phyloP scores from a whole-genome alignment of 1,140 invertebrate species.

The Micrasema longulum region DNA sequence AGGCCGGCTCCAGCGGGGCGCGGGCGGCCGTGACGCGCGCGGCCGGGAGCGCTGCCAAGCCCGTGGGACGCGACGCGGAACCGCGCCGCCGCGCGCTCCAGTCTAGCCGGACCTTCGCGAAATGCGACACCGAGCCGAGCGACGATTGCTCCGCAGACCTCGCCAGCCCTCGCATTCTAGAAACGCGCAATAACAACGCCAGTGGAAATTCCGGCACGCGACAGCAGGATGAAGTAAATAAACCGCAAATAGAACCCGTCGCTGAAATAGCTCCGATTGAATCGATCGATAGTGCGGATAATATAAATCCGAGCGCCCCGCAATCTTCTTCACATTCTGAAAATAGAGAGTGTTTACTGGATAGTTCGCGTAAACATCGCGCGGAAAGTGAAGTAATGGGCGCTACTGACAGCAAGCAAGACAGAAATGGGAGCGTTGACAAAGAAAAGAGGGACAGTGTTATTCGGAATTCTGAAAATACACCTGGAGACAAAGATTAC shows the following conservation, averaged over 20 bases:
- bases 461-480: slow-evolving; percentile 26
- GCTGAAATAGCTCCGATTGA: neutral
- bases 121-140: slow-evolving; percentile 44
- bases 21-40: slow-evolving; percentile 23
- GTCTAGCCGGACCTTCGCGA: slow-evolving; percentile 33
- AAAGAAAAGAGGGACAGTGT: slow-evolving; percentile 16
- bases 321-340: neutral
- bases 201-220: neutral
- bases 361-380: neutral
- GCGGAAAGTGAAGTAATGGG: slow-evolving; percentile 34
- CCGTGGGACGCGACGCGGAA: slow-evolving; percentile 39
- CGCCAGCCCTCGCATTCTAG: neutral
- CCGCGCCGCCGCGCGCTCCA: slow-evolving; percentile 31
- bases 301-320: neutral
- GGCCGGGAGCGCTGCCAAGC: slow-evolving; percentile 42
- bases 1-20: neutral
- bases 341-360: slow-evolving; percentile 21
- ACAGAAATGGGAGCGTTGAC: slow-evolving; percentile 21
- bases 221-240: slow-evolving; percentile 23
- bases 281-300: neutral
- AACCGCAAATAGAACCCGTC: slow-evolving; percentile 11
- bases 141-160: slow-evolving; percentile 23
- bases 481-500: slow-evolving; percentile 18
- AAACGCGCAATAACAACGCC: slow-evolving; percentile 20
- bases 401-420: slow-evolving; percentile 48